Percentiles rank a stretch among this genome's conserved stretches.
Evolutionary conservation across 2,888 invertebrate species (phyloP).

Genomic region (Rugalucina vietnamica): DNA sequence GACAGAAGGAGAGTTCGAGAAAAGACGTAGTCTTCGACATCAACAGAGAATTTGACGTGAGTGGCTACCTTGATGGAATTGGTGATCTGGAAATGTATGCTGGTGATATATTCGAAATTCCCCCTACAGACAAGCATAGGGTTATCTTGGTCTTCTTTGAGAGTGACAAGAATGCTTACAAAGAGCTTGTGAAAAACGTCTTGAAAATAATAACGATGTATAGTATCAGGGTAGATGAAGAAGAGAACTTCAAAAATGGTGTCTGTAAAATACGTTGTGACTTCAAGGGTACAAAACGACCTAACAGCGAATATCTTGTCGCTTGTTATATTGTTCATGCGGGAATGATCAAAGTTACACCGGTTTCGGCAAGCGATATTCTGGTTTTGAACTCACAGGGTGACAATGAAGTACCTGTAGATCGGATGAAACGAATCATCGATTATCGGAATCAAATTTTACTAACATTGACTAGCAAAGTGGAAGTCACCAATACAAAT

Average conservation of each 20-base stretch:
- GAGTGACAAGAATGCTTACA: neutral
- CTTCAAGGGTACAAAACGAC: neutral
- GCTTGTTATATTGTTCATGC: neutral
- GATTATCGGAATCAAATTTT: neutral
- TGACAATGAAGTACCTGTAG: neutral
- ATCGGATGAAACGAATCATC: neutral
- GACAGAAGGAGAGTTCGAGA: neutral
- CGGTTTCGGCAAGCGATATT: neutral
- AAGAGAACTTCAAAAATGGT: neutral
- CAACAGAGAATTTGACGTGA: neutral
- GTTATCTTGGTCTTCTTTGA: neutral
- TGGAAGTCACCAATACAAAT: no score
- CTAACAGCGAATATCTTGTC: neutral
- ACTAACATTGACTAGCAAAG: neutral
- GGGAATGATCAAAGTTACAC: neutral
- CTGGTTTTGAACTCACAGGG: neutral
- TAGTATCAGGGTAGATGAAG: neutral
- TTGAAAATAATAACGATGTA: neutral
- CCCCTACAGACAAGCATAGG: neutral
- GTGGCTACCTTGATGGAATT: neutral
- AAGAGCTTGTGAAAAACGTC: neutral
- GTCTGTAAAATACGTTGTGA: neutral
- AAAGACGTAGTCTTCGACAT: neutral
- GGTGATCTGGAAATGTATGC: neutral
- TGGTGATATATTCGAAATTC: no score